Conservation (phyloP, 2,888 invertebrate species). For the Tubulanus polymorphus region DNA sequence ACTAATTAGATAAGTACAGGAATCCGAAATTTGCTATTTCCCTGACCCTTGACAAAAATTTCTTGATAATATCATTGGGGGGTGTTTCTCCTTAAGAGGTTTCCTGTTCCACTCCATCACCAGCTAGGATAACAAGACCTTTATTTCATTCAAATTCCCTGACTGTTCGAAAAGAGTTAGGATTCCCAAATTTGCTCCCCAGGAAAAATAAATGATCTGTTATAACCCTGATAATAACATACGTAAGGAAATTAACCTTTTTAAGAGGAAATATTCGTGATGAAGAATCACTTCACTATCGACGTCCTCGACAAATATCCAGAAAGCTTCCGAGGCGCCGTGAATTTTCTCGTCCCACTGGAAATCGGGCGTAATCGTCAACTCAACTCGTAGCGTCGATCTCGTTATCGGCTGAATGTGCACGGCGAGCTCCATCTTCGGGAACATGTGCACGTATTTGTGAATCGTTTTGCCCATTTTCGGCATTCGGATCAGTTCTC, state of each 20-base stretch:
- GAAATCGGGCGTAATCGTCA: slow-evolving; percentile 97
- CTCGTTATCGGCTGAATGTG: slow-evolving; percentile 96
- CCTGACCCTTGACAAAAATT: no score
- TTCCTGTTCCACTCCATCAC: no score
- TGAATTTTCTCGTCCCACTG: slow-evolving; percentile 96
- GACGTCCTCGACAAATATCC: slow-evolving; percentile 64
- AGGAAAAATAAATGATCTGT: no score
- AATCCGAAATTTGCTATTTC: no score
- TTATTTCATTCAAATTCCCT: no score
- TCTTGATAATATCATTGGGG: no score
- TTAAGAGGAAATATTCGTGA: slow-evolving; percentile 91
- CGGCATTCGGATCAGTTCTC: slow-evolving; percentile 85
- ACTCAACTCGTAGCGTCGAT: slow-evolving; percentile 82
- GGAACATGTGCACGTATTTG: slow-evolving; percentile 87
- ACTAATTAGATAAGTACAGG: no score
- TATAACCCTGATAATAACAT: background rate
- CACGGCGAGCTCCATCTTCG: slow-evolving; percentile 90
- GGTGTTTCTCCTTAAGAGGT: no score
- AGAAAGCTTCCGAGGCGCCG: slow-evolving; percentile 64
- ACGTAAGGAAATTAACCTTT: slow-evolving; percentile 61
- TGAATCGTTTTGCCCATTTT: slow-evolving; percentile 93
- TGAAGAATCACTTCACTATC: slow-evolving; percentile 73
- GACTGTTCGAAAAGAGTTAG: no score
- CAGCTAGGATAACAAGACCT: no score
- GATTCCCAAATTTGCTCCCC: no score